Base-by-base conservation (phyloP, 2,888 invertebrate genomes). In the Molorchus minor region DNA sequence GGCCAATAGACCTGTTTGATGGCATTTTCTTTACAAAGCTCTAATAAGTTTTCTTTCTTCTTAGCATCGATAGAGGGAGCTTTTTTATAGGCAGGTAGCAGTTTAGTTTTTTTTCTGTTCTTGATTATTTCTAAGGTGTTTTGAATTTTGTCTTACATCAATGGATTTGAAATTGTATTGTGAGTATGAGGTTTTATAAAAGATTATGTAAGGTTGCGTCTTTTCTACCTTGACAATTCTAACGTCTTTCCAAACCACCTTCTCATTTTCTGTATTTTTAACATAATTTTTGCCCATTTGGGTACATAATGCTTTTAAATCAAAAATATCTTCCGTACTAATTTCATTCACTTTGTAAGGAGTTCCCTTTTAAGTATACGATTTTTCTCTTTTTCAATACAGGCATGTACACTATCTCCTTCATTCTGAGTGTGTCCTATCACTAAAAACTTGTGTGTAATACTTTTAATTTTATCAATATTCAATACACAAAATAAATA, bases 361-460 rank as follows among this genome's bases (percentile, higher is more conserved):
- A n/a, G n/a, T n/a, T n/a, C n/a, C n/a, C n/a, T n/a, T n/a, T n/a
- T 8, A 10, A n/a, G 3, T 35, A 12, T 3, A n/a, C 35, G 5
- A n/a, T 35, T 35, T n/a, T 35, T 35, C 35, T 35, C 35, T 35
- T 12, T 35, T n/a, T 35, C 35, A n/a, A 35, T 35, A 3, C n/a
- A 3, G 3, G 35, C 3, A 12, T 35, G 35, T 3, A n/a, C 12
- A n/a, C 35, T 35, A 17, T 47, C 47, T 20, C 17, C 47, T 15
- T 19, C 36, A 12, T 47, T 47, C 21, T 47, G 47, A 3, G 36
- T 47, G 20, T 47, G 47, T 3, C 47, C 36, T 12, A 12, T 36
- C 10, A 47, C 36, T 13, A 47, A 21, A 47, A 35, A 47, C 12
- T 47, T 47, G 16, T 47, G 36, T 17, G 36, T 47, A 2, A 46